Evolutionary conservation across 1,140 invertebrate genomes (phyloP).

Genomic region (Sitobion miscanthi): DNA sequence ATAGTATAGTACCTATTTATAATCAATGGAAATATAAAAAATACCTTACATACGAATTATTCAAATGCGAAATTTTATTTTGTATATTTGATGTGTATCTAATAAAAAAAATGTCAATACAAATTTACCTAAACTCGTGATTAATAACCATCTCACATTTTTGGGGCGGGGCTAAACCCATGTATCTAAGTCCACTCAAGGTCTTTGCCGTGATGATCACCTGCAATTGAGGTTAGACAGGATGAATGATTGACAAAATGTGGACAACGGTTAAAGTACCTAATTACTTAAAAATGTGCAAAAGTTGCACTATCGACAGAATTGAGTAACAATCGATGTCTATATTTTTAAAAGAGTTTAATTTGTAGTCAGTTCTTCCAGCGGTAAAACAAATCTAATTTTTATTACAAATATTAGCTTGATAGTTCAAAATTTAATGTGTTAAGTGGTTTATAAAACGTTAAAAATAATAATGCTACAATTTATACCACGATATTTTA

Average conservation of each 20-base stretch:
- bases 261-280: background rate
- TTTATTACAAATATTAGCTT: background rate
- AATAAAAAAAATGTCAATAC: background rate
- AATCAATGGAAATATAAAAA: too few relatives aligned
- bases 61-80: background rate
- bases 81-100: background rate
- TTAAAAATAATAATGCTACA: too few relatives aligned
- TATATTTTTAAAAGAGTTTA: background rate
- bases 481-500: background rate
- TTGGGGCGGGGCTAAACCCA: background rate
- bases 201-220: background rate
- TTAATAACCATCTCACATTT: background rate
- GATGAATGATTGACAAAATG: too few relatives aligned
- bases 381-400: background rate
- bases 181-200: background rate
- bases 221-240: background rate
- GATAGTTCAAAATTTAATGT: background rate
- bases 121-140: background rate
- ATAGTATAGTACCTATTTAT: too few relatives aligned
- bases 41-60: background rate
- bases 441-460: background rate
- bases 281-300: background rate
- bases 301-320: too few relatives aligned
- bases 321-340: too few relatives aligned
- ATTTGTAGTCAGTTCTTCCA: background rate